A percentile compares a stretch with the other conserved stretches of the same genome.
Evolutionary conservation across 1,140 invertebrate genomes (phyloP).

Genomic region (Condylostylus longicornis): DNA sequence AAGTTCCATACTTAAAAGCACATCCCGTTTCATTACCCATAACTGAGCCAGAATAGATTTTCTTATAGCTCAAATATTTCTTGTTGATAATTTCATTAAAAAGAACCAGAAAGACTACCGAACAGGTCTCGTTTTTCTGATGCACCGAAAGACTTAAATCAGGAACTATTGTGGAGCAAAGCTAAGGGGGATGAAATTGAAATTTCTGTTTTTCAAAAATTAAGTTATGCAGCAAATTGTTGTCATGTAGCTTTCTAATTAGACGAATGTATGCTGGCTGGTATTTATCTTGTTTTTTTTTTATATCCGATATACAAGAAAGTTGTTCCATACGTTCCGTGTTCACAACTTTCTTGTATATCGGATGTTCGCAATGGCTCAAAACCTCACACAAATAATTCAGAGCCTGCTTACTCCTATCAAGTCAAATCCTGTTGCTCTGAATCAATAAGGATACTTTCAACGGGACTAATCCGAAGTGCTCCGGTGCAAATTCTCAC

Average conservation of each 20-base stretch:
- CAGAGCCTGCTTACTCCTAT: not conserved
- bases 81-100: not conserved
- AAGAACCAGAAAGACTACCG: not conserved
- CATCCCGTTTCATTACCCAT: not conserved
- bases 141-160: not conserved
- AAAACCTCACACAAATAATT: not conserved
- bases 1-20: not conserved
- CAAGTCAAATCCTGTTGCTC: not conserved
- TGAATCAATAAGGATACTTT: conserved; percentile 6
- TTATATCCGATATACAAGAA: no score
- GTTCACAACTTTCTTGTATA: not conserved
- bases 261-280: not conserved
- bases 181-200: not conserved
- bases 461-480: conserved; percentile 3
- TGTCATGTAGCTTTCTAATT: not conserved
- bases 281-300: not conserved
- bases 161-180: not conserved
- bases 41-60: not conserved
- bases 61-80: not conserved
- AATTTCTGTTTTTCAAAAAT: not conserved
- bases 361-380: not conserved
- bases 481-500: conserved; percentile 5
- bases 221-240: not conserved
- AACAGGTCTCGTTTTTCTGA: not conserved
- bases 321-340: not conserved